Percentiles rank a stretch among this genome's conserved stretches.
phyloP scores from a whole-genome alignment of 1,140 invertebrate genomes.

The Drosophila leontia region DNA sequence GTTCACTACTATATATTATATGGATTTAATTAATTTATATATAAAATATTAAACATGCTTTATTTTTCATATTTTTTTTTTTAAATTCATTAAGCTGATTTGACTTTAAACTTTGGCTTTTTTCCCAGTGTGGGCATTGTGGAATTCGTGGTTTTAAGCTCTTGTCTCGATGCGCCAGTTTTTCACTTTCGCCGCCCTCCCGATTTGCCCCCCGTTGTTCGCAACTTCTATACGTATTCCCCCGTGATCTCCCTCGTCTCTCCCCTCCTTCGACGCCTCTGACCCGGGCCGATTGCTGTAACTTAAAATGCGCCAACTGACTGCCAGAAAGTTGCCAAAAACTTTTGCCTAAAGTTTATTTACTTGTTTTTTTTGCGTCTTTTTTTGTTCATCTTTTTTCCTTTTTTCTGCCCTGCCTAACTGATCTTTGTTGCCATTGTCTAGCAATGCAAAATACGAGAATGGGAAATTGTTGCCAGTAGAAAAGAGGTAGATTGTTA shows the following conservation, averaged over 20 bases:
- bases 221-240: conserved; percentile 32
- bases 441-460: conserved; percentile 24
- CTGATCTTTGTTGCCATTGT: conserved; percentile 27
- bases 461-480: conserved; percentile 7
- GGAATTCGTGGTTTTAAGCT: conserved; percentile 69
- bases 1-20: too few species aligned
- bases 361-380: conserved; percentile 65
- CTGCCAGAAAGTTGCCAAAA: conserved; percentile 74
- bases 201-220: conserved; percentile 9
- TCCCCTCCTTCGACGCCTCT: conserved; percentile 10
- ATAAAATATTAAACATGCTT: not conserved
- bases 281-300: conserved; percentile 64
- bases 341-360: conserved; percentile 77
- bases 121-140: conserved; percentile 32
- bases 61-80: not conserved
- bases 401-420: conserved; percentile 23
- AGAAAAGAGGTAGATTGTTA: not conserved
- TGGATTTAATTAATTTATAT: not conserved
- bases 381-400: conserved; percentile 37
- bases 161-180: conserved; percentile 59
- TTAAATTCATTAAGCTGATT: not conserved
- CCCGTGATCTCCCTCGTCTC: conserved; percentile 18
- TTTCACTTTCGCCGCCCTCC: conserved; percentile 58
- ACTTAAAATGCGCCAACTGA: conserved; percentile 80
- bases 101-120: not conserved